Evolutionary conservation across 2,797 vertebrate genomes (phyloP).

Genomic region (Erethizon dorsatum): DNA sequence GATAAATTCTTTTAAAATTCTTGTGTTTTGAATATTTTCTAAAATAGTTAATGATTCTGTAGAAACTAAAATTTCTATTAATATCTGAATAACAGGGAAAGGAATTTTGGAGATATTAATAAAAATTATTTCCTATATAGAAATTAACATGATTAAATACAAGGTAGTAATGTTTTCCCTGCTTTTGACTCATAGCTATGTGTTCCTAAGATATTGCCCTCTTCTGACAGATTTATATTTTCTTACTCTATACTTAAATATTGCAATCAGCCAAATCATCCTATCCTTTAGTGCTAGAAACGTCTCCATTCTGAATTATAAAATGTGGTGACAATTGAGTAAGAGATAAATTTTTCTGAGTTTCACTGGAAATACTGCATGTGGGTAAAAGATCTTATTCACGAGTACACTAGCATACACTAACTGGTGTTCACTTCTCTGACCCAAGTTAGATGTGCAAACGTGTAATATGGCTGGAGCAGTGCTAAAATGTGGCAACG

Average conservation of each 20-base stretch:
- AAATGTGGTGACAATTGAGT: not conserved
- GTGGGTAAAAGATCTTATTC: not conserved
- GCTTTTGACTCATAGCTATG: not conserved
- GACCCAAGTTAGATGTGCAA: not conserved
- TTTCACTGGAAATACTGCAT: not conserved
- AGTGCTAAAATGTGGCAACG: not conserved
- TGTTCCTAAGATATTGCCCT: not conserved
- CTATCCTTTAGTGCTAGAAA: not conserved
- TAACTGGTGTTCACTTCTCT: not conserved
- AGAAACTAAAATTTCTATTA: not conserved
- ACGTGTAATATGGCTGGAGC: not conserved
- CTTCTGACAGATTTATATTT: not conserved
- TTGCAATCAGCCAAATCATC: not conserved
- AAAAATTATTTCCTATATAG: not conserved
- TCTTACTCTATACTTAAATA: not conserved
- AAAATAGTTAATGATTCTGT: not conserved
- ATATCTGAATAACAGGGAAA: not conserved
- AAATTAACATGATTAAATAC: not conserved
- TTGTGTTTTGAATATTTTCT: conserved; percentile 33
- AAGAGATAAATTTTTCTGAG: conserved; percentile 30
- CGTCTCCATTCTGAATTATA: conserved; percentile 55
- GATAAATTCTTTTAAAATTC: not conserved
- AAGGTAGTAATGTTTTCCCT: not conserved
- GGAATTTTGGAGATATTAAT: not conserved
- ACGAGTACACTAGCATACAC: not conserved